Evolutionary conservation across 2,113 vertebrate species (phyloP), one percentile per base, ranked within the genome.

Genomic region (Alligator mississippiensis): DNA sequence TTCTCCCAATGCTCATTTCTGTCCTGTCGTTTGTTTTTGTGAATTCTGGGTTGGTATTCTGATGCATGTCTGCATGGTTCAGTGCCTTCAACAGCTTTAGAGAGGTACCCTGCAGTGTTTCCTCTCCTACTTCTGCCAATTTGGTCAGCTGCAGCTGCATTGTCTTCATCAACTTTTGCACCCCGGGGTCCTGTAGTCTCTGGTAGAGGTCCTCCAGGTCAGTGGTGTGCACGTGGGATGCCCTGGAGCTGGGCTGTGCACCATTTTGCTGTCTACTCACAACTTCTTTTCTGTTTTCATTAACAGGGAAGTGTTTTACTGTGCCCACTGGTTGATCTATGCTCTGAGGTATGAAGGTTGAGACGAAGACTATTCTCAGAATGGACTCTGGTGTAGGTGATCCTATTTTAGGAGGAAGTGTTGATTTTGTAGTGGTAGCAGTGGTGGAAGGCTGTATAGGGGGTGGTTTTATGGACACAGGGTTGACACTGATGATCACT

Each of bases 201-300:
- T 93, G 77, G 22, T 96, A 30, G 38, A 97, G 93, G 18, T 94
- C 94, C 30, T 93, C 78, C 1, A 93, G 62, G 79, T 95, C 87
- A 13, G 15, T 90, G 34, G 4, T 14, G 19, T 92, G 87, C 58
- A 85, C 58, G 28, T 75, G 63, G 27, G 28, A 27, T 57, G 27
- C 7, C 12, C 63, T 59, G 54, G 59, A n/a, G 21, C 19, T 11
- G 27, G 80, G 30, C 22, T 28, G 57, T 3, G 22, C 19, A 74
- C 34, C 57, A 57, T 85, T 76, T 25, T 90, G 87, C 24, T 85
- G 38, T 24, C 18, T 7, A 2, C 30, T 72, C 66, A 9, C 55
- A 77, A n/a, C 14, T 64, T 22, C 59, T 13, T 17, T 54, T 30
- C n/a, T 22, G 82, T 27, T 27, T 2, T 5, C 59, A 25, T 62